A percentile compares a stretch with the other conserved stretches of the same genome.
phyloP scores from a whole-genome alignment of 2,797 vertebrate genomes.

The Rachycentron canadum region DNA sequence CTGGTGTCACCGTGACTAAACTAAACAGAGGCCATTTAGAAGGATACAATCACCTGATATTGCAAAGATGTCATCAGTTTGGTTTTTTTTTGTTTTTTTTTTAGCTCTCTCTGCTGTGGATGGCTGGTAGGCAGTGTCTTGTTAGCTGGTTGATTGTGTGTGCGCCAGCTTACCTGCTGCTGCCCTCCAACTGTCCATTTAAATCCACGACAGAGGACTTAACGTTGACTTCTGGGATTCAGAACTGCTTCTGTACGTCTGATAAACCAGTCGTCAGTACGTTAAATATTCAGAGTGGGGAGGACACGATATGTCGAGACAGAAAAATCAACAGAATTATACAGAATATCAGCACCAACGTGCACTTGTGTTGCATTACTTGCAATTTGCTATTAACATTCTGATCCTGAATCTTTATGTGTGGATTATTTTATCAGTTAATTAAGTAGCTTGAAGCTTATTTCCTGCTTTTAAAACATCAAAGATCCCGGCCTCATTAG shows the following conservation, averaged over 20 bases:
- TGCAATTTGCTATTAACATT: background rate
- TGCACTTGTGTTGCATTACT: background rate
- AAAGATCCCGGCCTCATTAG: background rate
- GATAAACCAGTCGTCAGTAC: background rate
- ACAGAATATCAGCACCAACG: background rate
- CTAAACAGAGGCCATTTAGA: background rate
- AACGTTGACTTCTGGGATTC: background rate
- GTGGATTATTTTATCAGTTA: background rate
- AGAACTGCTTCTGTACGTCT: background rate
- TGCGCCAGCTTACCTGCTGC: slow-evolving; percentile 88
- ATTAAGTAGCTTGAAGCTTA: background rate
- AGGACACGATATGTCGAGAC: background rate
- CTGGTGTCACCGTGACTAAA: background rate
- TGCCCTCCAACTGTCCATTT: slow-evolving; percentile 85
- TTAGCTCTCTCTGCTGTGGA: slow-evolving; percentile 65
- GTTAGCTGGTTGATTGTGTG: slow-evolving; percentile 90
- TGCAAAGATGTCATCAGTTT: too few species aligned
- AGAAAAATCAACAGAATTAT: background rate
- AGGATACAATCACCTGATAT: background rate
- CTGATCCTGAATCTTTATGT: background rate
- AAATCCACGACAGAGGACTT: slow-evolving; percentile 15
- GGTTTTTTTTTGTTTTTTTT: too few species aligned
- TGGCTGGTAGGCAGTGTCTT: slow-evolving; percentile 91
- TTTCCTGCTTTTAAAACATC: background rate
- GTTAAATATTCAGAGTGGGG: background rate